Conservation (phyloP, 2,888 invertebrate genomes). For the Sepioteuthis lessoniana region DNA sequence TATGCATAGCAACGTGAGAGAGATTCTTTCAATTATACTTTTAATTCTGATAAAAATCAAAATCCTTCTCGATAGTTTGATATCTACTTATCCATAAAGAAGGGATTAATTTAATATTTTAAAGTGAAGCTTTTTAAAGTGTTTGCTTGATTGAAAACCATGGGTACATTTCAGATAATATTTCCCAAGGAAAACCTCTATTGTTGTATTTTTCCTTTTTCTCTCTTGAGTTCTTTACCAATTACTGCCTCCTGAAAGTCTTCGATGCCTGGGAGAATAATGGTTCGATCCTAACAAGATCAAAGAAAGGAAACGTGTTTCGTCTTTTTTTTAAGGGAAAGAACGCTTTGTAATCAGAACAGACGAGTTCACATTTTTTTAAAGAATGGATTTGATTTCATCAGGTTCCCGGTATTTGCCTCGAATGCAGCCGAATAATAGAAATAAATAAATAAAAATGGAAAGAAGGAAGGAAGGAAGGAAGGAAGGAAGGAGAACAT, state of each 20-base stretch:
- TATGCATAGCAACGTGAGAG: no score
- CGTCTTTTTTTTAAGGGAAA: not conserved
- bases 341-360: not conserved
- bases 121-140: not conserved
- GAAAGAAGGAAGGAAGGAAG: not conserved
- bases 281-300: not conserved
- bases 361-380: not conserved
- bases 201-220: not conserved
- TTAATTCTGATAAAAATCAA: no score
- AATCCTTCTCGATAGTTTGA: no score
- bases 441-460: not conserved
- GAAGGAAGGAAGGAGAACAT: not conserved
- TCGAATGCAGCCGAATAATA: not conserved
- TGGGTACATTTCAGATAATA: not conserved
- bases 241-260: conserved; percentile 1
- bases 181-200: not conserved
- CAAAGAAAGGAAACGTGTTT: not conserved
- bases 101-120: no score
- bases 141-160: not conserved
- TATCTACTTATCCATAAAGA: no score
- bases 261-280: not conserved
- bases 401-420: not conserved
- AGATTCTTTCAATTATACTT: no score
- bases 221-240: not conserved
- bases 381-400: not conserved